phyloP scores from a whole-genome alignment of 1,140 invertebrate species.

The Drosophila varians region DNA sequence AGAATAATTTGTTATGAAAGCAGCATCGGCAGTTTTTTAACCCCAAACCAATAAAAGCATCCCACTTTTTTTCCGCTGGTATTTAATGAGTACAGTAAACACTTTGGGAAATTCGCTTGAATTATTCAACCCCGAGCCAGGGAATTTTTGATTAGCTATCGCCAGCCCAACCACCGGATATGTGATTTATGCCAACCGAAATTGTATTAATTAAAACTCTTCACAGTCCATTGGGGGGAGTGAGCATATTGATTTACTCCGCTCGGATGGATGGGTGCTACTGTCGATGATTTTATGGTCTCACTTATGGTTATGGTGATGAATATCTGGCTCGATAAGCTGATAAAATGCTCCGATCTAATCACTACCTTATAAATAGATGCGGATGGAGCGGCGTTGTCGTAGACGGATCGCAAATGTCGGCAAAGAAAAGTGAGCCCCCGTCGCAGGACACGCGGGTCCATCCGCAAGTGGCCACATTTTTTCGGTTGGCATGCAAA shows the following conservation, averaged over 20 bases:
- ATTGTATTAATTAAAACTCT: slow-evolving; percentile 46
- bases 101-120: not conserved
- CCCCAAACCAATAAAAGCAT: not conserved
- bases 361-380: slow-evolving; percentile 34
- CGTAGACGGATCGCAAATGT: slow-evolving; percentile 49
- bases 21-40: not conserved
- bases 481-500: slow-evolving; percentile 44
- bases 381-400: slow-evolving; percentile 7
- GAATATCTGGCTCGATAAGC: slow-evolving; percentile 36
- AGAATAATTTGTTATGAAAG: not conserved
- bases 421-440: slow-evolving; percentile 43
- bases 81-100: not conserved
- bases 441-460: slow-evolving; percentile 29
- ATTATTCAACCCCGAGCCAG: not conserved
- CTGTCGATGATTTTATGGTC: slow-evolving; percentile 41
- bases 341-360: slow-evolving; percentile 13
- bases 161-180: not conserved
- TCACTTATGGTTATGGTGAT: slow-evolving; percentile 10
- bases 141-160: slow-evolving; percentile 29
- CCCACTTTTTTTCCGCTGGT: not conserved
- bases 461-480: slow-evolving; percentile 16
- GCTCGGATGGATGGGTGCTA: slow-evolving; percentile 32
- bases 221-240: slow-evolving; percentile 7
- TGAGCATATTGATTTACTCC: slow-evolving; percentile 45
- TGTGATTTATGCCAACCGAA: slow-evolving; percentile 39